Base-by-base conservation (phyloP, 2,888 invertebrate genomes). In the Beris chalybata region DNA sequence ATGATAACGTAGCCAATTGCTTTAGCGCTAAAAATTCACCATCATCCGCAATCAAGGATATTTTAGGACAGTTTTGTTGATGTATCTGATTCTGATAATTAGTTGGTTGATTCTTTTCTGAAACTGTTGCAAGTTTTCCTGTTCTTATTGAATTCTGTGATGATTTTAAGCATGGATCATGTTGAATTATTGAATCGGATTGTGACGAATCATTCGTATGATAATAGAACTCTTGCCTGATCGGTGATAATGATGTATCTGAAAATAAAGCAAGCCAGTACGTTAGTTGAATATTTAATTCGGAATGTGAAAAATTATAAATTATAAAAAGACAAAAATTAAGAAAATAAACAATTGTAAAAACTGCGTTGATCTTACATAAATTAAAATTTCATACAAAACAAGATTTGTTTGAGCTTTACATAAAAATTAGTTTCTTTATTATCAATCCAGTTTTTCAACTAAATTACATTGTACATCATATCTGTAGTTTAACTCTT, bases 1-100 rank as follows among this genome's bases (percentile, higher is more conserved):
- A 72, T 22, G 76, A 77, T 64, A 79, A 77, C 12, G 79, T 77
- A 7, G 79, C 79, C 71, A 79, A 66, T 67, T 80, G 79, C 55
- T 77, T 76, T 6, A 79, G 67, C 0, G 80, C 79, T 29, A 53
- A 22, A 38, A 43, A 61, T 50, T 61, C 64, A 48, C 57, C 67
- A n/a, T 58, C 47, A 44, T 55, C 32, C 5, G 63, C 45, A 32
- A 47, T 64, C 15, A 66, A 22, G 4, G 69, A 59, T 3, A 64
- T 56, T 58, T 64, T 64, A 11, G 64, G 66, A 55, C 59, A 31
- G 15, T 64, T 57, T 12, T 53, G 63, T 45, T 11, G 43, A 43
- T 43, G 50, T 47, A 32, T 30, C 5, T 52, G 30, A 13, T 38
- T 5, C 1, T 4, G 15, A 12, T 58, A 43, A 29, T 50, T 22